Percentiles rank a stretch among this genome's conserved stretches.
phyloP scores from a whole-genome alignment of 2,888 invertebrate genomes.

The Phytoseiulus persimilis region DNA sequence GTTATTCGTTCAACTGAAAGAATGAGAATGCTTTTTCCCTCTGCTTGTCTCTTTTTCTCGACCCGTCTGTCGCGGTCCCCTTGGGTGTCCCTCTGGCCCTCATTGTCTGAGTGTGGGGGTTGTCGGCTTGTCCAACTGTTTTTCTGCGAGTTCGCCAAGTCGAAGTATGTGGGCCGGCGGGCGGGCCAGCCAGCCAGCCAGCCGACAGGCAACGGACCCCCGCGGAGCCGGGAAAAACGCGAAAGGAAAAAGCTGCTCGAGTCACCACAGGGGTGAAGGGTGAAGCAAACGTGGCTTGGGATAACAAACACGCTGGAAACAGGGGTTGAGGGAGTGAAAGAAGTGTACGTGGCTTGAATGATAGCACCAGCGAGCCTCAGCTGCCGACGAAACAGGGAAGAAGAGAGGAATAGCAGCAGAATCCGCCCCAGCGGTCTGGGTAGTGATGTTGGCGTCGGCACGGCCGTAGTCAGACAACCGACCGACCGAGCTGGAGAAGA shows the following conservation, averaged over 20 bases:
- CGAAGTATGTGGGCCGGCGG: not conserved
- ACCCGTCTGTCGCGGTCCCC: not conserved
- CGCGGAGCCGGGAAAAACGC: not conserved
- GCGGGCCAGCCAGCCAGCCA: not conserved
- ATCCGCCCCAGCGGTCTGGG: no score
- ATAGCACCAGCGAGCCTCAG: not conserved
- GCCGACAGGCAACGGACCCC: not conserved
- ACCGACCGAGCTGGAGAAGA: not conserved
- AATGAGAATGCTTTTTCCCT: not conserved
- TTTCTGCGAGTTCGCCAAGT: not conserved
- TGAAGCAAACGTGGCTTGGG: not conserved
- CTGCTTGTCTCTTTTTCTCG: not conserved
- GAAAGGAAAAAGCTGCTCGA: not conserved
- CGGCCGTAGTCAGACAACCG: not conserved
- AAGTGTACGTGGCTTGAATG: not conserved
- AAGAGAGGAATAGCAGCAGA: not conserved
- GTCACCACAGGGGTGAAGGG: conserved; percentile 5
- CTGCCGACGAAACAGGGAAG: not conserved
- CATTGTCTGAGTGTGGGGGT: not conserved
- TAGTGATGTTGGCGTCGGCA: not conserved
- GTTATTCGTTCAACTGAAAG: conserved; percentile 5
- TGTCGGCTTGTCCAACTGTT: not conserved
- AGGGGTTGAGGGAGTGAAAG: not conserved
- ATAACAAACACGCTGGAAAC: not conserved
- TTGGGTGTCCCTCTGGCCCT: not conserved